Base-by-base conservation (phyloP, 2,113 vertebrate species). In the Lipophrys pholis region DNA sequence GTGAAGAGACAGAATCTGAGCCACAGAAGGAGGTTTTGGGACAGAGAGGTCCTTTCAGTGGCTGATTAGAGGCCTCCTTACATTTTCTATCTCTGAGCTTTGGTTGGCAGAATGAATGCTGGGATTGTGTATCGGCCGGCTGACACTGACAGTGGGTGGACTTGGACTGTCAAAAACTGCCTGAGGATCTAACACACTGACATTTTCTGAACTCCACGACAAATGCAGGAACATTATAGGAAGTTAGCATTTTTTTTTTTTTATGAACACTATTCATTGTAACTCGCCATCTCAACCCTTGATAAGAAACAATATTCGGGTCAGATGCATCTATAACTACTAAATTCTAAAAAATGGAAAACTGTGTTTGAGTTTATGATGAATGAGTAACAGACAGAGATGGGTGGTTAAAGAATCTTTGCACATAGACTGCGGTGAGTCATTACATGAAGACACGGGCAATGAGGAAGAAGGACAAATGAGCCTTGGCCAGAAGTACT, bases 1-100 rank as follows among this genome's bases (percentile, higher is more conserved):
- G 36, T 57, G 39, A 39, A 48, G 17, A 48, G 35, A 46, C 21
- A 68, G 43, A 61, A 35, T 36, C 7, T 14, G 49, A 51, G 73
- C 11, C 12, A 36, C 57, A 61, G 62, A 61, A 35, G 6, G 52
- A 61, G 55, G 43, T 64, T 64, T 1, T 40, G 64, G 60, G 54
- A 87, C 84, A 89, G 68, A 81, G 71, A 35, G 15, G 68, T 61
- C 66, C 72, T 85, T 87, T 77, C 63, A 84, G 71, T 59, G 56
- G 53, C 67, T 51, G 55, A 81, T 81, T 53, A 51, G 53, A 59
- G 62, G 54, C 57, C 70, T 53, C 56, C 42, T 16, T 54, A 49
- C 41, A 76, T 59, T 58, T 67, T 81, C 43, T 68, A 59, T 10
- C 49, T 66, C 60, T 69, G 64, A 74, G 68, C 80, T 82, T 67